These are phyloP conservation scores for Muschampia plurimacula DNA, from an alignment of 2,888 invertebrate species.

Conservation along the genomic window DNA sequence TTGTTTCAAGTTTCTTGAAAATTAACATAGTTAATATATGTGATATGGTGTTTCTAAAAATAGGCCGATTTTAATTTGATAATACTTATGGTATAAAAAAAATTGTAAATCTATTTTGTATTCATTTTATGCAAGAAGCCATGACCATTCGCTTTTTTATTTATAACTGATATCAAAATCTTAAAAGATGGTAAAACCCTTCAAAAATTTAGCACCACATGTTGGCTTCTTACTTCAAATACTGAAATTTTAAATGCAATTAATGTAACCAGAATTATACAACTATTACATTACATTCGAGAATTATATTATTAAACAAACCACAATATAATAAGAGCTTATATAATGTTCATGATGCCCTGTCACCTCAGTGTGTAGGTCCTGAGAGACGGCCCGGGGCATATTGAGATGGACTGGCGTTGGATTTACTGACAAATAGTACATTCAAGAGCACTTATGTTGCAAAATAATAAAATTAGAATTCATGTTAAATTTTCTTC, in stretches of 20 bases:
- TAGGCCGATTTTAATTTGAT: slow-evolving; percentile 23
- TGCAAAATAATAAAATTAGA: too few species aligned
- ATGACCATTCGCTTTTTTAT: slow-evolving; percentile 59
- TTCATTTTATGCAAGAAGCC: slow-evolving; percentile 34
- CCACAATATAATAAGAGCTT: slow-evolving; percentile 11
- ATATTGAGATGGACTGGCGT: not conserved
- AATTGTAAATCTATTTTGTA: slow-evolving; percentile 17
- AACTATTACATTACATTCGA: not conserved
- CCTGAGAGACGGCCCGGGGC: too few species aligned
- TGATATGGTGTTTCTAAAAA: slow-evolving; percentile 25
- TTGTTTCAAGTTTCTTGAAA: not conserved
- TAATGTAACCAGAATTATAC: slow-evolving; percentile 34
- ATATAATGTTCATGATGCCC: not conserved
- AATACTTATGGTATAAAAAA: slow-evolving; percentile 16
- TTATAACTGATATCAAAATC: slow-evolving; percentile 73
- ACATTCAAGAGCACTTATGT: too few species aligned
- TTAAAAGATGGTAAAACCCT: slow-evolving; percentile 78
- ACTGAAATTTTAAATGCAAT: slow-evolving; percentile 53
- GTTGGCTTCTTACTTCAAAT: slow-evolving; percentile 79
- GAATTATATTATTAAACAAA: not conserved
- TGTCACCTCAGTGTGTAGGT: too few species aligned
- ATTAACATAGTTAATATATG: not conserved
- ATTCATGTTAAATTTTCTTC: too few species aligned
- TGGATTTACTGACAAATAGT: too few species aligned
- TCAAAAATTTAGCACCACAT: slow-evolving; percentile 84